These are phyloP conservation scores for Nerophis ophidion DNA, from an alignment of 2,113 vertebrate genomes.

Conservation along the genomic window DNA sequence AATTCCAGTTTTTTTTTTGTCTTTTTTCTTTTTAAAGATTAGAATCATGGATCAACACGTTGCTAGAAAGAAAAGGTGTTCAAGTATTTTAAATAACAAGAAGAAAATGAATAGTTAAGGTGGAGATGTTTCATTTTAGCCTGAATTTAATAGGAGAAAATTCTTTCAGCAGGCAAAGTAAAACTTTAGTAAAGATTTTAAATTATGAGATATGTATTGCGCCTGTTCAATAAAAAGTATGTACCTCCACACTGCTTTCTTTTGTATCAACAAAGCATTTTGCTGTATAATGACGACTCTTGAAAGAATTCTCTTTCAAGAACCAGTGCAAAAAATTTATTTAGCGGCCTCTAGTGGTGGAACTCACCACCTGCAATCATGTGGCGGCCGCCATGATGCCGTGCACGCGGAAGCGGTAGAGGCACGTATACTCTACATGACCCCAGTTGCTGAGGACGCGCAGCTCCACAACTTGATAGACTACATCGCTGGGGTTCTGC, in stretches of 20 bases:
- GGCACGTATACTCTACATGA: slow-evolving; percentile 89
- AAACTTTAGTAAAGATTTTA: background rate
- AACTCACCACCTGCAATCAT: background rate
- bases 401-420: slow-evolving; percentile 94
- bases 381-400: slow-evolving; percentile 58
- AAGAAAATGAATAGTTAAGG: background rate
- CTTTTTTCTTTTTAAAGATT: background rate
- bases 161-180: background rate
- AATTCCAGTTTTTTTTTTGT: background rate
- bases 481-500: slow-evolving; percentile 28
- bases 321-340: too few relatives aligned
- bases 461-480: slow-evolving; percentile 59
- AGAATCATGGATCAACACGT: slow-evolving; percentile 17
- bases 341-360: background rate
- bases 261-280: background rate
- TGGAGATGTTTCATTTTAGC: background rate
- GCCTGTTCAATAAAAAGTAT: too few relatives aligned
- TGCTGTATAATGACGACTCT: too few relatives aligned
- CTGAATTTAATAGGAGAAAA: background rate
- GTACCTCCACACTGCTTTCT: too few relatives aligned
- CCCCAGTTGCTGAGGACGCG: slow-evolving; percentile 91
- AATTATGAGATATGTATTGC: too few relatives aligned
- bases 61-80: slow-evolving; percentile 35
- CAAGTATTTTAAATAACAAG: slow-evolving; percentile 17
- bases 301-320: background rate